Evolutionary conservation across 2,797 vertebrate species (phyloP).

Genomic region (Sebastes matsubarae): DNA sequence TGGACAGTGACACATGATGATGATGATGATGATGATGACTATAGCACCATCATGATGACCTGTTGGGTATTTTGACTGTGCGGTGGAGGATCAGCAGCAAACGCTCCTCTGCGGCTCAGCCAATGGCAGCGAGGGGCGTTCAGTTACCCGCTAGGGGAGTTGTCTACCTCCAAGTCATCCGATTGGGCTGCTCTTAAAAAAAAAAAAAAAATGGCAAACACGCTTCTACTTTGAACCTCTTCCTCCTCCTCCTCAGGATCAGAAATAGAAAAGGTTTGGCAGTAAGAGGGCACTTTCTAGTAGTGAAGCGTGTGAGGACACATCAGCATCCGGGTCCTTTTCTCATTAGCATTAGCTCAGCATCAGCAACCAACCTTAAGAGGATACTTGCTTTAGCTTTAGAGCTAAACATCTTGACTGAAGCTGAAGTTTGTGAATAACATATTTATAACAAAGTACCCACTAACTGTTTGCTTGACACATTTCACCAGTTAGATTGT

Average conservation of each 20-base stretch:
- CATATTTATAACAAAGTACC: not conserved
- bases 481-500: not conserved
- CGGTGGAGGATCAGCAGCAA: not conserved
- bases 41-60: constrained; percentile 21
- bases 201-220: constrained; percentile 50
- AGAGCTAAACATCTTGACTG: constrained; percentile 19
- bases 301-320: constrained; percentile 3
- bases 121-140: constrained; percentile 73
- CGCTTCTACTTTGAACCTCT: constrained; percentile 32
- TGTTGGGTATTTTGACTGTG: constrained; percentile 44
- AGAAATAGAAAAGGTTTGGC: constrained; percentile 75
- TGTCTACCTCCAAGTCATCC: constrained; percentile 56
- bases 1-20: not conserved
- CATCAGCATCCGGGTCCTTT: not conserved
- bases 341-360: not conserved
- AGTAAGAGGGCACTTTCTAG: not conserved
- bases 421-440: constrained; percentile 10
- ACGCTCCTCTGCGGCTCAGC: constrained; percentile 25
- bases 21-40: not conserved
- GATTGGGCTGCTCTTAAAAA: constrained; percentile 79
- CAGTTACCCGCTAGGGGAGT: constrained; percentile 69
- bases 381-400: not conserved
- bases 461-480: not conserved
- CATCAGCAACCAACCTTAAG: not conserved
- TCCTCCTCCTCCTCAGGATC: constrained; percentile 40